These are phyloP conservation scores for Lepidochitona cinerea DNA, from an alignment of 2,888 invertebrate genomes.

Conservation along the genomic window DNA sequence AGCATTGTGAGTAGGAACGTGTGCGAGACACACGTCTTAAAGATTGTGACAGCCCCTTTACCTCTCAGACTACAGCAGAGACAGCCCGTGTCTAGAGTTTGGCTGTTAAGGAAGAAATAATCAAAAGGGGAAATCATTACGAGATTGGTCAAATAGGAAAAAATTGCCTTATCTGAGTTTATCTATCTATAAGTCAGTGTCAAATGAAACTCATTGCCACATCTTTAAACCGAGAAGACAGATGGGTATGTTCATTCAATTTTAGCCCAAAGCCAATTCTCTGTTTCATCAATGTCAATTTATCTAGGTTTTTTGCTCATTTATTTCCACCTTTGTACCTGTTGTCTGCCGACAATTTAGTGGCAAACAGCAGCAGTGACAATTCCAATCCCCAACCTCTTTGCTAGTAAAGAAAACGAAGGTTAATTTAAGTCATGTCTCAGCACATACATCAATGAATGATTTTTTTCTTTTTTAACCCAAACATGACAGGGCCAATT, in stretches of 20 bases:
- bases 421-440: too few relatives aligned
- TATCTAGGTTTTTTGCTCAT: neutral
- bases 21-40: too few relatives aligned
- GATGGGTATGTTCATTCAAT: neutral
- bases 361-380: neutral
- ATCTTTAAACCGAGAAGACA: neutral
- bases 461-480: neutral
- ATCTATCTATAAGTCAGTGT: too few relatives aligned
- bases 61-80: too few relatives aligned
- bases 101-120: too few relatives aligned
- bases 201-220: neutral
- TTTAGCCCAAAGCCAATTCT: neutral
- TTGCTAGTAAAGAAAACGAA: too few relatives aligned
- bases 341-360: neutral
- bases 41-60: too few relatives aligned
- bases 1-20: too few relatives aligned
- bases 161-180: neutral
- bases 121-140: too few relatives aligned
- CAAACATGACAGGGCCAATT: neutral
- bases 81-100: too few relatives aligned
- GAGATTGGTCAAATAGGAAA: neutral
- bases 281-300: constrained; percentile 7
- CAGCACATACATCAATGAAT: too few relatives aligned
- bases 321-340: neutral
- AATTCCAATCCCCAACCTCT: too few relatives aligned